Percentiles rank a stretch among this genome's conserved stretches.
Conservation (phyloP, 2,113 vertebrate species). For the Thomomys bottae region DNA sequence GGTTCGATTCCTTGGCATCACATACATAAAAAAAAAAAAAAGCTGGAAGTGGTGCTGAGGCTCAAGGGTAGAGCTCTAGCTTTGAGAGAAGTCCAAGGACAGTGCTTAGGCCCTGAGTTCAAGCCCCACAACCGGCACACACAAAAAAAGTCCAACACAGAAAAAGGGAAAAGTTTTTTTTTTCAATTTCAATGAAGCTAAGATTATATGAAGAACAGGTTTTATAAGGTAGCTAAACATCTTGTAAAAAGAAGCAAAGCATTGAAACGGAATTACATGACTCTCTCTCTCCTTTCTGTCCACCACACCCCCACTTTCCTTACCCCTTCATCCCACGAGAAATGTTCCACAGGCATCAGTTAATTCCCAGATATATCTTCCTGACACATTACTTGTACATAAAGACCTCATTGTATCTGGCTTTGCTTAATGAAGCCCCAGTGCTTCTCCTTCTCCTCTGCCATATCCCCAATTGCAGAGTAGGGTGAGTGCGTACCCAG, state of each 20-base stretch:
- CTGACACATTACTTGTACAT: not conserved
- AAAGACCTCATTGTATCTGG: not conserved
- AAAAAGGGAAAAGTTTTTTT: slow-evolving; percentile 21
- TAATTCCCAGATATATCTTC: not conserved
- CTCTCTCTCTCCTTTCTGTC: not conserved
- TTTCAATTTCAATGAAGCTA: slow-evolving; percentile 22
- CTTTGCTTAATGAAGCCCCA: not conserved
- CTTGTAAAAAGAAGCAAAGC: slow-evolving; percentile 48
- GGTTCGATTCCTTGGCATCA: too few species aligned
- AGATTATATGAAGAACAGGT: slow-evolving; percentile 31
- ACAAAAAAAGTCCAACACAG: slow-evolving; percentile 52
- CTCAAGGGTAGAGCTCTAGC: too few species aligned
- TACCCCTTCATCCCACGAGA: not conserved
- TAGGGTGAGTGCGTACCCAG: not conserved
- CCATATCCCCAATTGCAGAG: not conserved
- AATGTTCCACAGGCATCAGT: not conserved
- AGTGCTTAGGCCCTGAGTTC: too few species aligned
- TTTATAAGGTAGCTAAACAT: slow-evolving; percentile 41
- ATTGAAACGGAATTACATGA: slow-evolving; percentile 25
- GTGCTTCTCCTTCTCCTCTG: not conserved
- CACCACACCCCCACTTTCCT: not conserved
- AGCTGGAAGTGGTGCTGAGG: too few species aligned
- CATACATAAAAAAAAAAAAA: too few species aligned
- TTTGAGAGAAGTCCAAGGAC: too few species aligned
- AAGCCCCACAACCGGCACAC: too few species aligned